Evolutionary conservation across 2,797 vertebrate species (phyloP), one percentile per base, ranked within the genome.

Genomic region (Geotrypetes seraphini): DNA sequence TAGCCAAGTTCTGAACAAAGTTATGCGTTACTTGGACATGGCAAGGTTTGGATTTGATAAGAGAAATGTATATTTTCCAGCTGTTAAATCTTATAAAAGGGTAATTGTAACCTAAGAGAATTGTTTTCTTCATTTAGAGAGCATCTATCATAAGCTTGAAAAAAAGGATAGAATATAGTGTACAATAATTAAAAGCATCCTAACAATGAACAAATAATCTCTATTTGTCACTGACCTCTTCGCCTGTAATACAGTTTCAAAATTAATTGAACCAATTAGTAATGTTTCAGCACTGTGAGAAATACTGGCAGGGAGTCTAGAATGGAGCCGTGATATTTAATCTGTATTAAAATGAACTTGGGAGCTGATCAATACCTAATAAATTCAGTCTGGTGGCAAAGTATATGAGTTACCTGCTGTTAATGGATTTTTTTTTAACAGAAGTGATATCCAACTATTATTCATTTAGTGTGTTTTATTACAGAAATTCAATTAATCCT

Each of bases 361-460:
- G 53, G 28, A 71, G 43, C 28, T 31, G 66, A 53, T 60, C 36
- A 13, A 56, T 61, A 47, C 19, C 32, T 57, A 59, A 60, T 56
- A 65, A 60, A 71, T 57, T 67, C 14, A 60, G 43, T 64, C 63
- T 47, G 33, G 28, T 53, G 36, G 30, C 34, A 50, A 68, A 57
- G 33, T 48, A 41, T 31, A 54, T 46, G 45, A 53, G 48, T 63
- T 61, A 57, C 25, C 50, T 50, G 47, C 40, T 56, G 36, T 57
- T 69, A 69, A 58, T 60, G 54, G 47, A 57, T 56, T 73, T 59
- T 32, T 40, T 25, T 47, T 31, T 50, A 47, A 31, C 50, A 54
- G 5, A 33, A 11, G 12, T 8, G 40, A 53, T 47, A 37, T 45
- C 22, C 42, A 22, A 17, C 19, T 51, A 35, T 38, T 53, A 37